These are phyloP conservation scores for Triplophysa tibetana DNA, from an alignment of 2,113 vertebrate species.

Conservation along the genomic window DNA sequence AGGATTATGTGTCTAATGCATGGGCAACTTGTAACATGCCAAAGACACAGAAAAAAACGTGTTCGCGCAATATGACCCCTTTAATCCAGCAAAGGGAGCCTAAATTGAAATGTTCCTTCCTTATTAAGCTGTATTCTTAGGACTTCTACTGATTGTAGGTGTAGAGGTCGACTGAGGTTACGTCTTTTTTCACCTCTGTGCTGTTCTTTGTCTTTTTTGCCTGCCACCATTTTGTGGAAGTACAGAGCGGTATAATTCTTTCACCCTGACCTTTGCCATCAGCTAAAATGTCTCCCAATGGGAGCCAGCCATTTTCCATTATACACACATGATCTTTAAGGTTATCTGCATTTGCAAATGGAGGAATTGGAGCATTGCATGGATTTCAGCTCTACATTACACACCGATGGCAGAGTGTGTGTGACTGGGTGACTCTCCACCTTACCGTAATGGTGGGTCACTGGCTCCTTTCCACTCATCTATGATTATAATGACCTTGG, in stretches of 20 bases:
- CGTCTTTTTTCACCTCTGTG: constrained; percentile 28
- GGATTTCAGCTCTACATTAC: constrained; percentile 50
- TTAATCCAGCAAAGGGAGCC: background rate
- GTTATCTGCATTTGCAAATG: constrained; percentile 63
- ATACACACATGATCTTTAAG: constrained; percentile 41
- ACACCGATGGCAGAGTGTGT: constrained; percentile 40
- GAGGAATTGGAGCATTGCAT: constrained; percentile 61
- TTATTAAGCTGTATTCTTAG: constrained; percentile 23
- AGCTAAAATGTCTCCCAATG: constrained; percentile 75
- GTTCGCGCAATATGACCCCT: too few relatives aligned
- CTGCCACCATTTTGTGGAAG: constrained; percentile 59
- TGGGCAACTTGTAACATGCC: too few relatives aligned
- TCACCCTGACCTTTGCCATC: constrained; percentile 57
- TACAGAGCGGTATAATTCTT: constrained; percentile 52
- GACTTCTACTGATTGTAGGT: constrained; percentile 38
- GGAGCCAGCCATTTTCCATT: constrained; percentile 43
- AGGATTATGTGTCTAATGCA: too few relatives aligned
- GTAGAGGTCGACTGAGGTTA: constrained; percentile 43
- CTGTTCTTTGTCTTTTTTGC: constrained; percentile 52
- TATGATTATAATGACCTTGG: constrained; percentile 82
- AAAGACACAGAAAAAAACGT: too few relatives aligned
- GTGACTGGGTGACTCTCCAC: constrained; percentile 68
- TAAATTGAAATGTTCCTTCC: constrained; percentile 17
- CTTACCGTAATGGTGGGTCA: constrained; percentile 74
- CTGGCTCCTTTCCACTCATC: constrained; percentile 75